Conservation (phyloP, 2,113 vertebrate species). For the Bettongia penicillata region DNA sequence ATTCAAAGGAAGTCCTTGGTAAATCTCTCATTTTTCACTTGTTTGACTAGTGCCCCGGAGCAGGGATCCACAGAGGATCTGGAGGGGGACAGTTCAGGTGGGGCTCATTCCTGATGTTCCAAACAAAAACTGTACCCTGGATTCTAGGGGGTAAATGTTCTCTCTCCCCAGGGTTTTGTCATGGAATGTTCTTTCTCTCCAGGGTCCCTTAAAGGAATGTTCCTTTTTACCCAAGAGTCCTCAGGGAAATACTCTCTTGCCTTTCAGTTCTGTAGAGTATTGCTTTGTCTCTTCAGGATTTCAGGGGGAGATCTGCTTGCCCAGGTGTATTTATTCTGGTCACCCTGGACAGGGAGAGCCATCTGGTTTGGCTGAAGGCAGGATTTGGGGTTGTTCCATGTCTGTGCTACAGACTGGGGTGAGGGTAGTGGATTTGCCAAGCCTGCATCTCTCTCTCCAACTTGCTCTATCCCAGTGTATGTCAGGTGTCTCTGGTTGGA, state of each 20-base stretch:
- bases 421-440: neutral
- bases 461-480: accelerated
- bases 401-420: neutral
- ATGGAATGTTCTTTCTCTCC: neutral
- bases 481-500: neutral
- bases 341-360: neutral
- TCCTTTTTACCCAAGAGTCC: neutral
- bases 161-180: neutral
- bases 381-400: neutral
- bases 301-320: neutral
- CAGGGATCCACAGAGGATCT: neutral
- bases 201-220: neutral
- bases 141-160: neutral
- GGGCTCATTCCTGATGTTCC: neutral
- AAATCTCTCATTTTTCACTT: neutral
- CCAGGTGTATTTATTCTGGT: neutral
- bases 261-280: neutral
- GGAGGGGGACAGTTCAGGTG: neutral
- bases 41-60: neutral
- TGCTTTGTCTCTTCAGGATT: neutral
- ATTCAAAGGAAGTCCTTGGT: too few species aligned
- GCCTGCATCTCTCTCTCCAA: neutral
- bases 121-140: too few species aligned
- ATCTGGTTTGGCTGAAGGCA: neutral
- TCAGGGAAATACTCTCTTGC: neutral